These are phyloP conservation scores for Bubo scandiacus DNA, from an alignment of 2,113 vertebrate species.

Conservation along the genomic window DNA sequence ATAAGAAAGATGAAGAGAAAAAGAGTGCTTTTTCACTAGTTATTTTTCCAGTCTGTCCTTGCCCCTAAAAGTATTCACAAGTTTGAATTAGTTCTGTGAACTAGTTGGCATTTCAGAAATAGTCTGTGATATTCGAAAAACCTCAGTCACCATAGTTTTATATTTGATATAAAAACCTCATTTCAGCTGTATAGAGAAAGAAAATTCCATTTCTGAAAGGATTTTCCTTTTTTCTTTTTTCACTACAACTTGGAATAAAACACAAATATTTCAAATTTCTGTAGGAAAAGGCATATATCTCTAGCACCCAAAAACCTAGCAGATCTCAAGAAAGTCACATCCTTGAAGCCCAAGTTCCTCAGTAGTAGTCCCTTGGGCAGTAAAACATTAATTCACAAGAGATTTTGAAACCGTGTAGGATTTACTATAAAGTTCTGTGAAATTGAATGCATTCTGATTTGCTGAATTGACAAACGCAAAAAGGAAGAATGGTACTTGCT, in stretches of 20 bases:
- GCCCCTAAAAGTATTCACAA: not conserved
- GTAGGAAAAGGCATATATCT: not conserved
- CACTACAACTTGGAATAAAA: not conserved
- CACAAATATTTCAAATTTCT: not conserved
- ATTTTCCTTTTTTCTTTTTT: not conserved
- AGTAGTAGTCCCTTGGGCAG: not conserved
- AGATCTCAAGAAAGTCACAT: not conserved
- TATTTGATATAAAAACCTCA: not conserved
- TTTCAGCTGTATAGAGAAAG: not conserved
- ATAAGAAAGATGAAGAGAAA: not conserved
- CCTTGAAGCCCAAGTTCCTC: not conserved
- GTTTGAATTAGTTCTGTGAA: not conserved
- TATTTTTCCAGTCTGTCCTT: not conserved
- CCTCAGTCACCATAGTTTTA: accelerated
- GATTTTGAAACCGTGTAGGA: not conserved
- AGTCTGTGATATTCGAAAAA: not conserved
- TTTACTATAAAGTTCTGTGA: not conserved
- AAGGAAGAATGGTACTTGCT: not conserved
- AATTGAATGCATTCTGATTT: not conserved
- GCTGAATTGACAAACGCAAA: not conserved
- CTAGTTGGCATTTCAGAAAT: not conserved
- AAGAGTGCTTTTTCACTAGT: accelerated
- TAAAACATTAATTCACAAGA: not conserved
- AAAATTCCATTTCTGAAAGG: not conserved
- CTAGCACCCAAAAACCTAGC: not conserved